Evolutionary conservation across 2,113 vertebrate species (phyloP).

Genomic region (Hyaena hyaena): DNA sequence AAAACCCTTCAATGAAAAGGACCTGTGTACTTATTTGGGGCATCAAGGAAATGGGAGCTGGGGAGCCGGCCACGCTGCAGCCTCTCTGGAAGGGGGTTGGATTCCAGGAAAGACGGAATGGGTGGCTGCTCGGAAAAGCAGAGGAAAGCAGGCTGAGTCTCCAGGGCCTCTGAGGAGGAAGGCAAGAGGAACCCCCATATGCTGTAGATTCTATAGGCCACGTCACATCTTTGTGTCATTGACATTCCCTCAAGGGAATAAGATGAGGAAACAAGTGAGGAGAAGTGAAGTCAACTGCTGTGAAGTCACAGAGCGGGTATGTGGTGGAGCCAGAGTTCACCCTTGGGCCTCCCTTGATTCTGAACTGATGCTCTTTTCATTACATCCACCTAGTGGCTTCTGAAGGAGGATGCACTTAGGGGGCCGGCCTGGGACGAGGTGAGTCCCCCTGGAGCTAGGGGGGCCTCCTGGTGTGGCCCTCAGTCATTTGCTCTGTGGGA

Average conservation of each 20-base stretch:
- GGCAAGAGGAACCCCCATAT: neutral
- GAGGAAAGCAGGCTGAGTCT: neutral
- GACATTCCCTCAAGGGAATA: neutral
- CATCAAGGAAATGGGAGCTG: neutral
- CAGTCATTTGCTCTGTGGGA: neutral
- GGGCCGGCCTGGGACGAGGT: neutral
- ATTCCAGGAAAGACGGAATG: neutral
- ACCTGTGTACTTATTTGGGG: slow-evolving; percentile 65
- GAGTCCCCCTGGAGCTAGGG: neutral
- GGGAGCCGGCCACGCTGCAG: neutral
- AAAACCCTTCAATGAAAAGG: slow-evolving; percentile 65
- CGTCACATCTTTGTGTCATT: neutral
- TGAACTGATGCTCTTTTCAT: neutral
- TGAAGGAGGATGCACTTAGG: neutral
- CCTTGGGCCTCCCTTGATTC: neutral
- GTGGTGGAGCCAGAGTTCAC: neutral
- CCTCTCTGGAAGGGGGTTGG: neutral
- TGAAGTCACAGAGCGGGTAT: neutral
- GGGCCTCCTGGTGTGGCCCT: neutral
- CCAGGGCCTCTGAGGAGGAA: neutral
- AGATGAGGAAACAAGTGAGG: neutral
- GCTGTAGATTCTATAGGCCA: neutral
- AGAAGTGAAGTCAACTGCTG: neutral
- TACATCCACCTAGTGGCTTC: neutral
- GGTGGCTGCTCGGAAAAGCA: slow-evolving; percentile 42